Conservation (phyloP, 1,140 invertebrate genomes). For the Galleria mellonella region DNA sequence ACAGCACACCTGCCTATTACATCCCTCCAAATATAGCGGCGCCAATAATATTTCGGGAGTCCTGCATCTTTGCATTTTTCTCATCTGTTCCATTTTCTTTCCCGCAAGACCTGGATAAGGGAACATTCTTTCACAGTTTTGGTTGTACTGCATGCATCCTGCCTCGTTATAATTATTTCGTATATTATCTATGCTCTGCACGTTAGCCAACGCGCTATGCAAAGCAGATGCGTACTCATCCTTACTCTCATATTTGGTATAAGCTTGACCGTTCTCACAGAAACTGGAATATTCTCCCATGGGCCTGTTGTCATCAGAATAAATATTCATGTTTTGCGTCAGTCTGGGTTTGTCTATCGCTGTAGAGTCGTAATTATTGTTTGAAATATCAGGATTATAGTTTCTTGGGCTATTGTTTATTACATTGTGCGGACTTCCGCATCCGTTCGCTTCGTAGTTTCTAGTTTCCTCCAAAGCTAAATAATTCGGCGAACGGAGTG, state of each 20-base stretch:
- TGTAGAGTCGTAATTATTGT: slow-evolving; percentile 47
- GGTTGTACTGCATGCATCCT: slow-evolving; percentile 33
- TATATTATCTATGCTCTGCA: slow-evolving; percentile 43
- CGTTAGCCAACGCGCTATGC: slow-evolving; percentile 36
- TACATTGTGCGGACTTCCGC: slow-evolving; percentile 56
- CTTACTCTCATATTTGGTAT: slow-evolving; percentile 39
- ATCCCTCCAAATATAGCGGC: slow-evolving; percentile 79
- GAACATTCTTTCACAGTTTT: slow-evolving; percentile 45
- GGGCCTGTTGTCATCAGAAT: slow-evolving; percentile 46
- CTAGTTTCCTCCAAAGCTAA: slow-evolving; percentile 36
- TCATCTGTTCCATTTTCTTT: slow-evolving; percentile 52
- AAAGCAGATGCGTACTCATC: slow-evolving; percentile 44
- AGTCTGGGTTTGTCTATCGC: slow-evolving; percentile 34
- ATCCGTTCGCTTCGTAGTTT: slow-evolving; percentile 48
- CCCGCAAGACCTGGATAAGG: slow-evolving; percentile 29
- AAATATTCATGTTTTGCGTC: slow-evolving; percentile 29
- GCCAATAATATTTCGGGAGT: slow-evolving; percentile 86
- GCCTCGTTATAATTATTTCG: slow-evolving; percentile 35
- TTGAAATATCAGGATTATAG: slow-evolving; percentile 40
- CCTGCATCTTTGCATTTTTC: slow-evolving; percentile 75
- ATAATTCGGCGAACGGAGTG: slow-evolving; percentile 43
- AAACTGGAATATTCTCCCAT: slow-evolving; percentile 49
- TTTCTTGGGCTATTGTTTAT: slow-evolving; percentile 55
- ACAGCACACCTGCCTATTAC: slow-evolving; percentile 60
- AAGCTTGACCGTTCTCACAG: slow-evolving; percentile 36